A percentile compares a stretch with the other conserved stretches of the same genome.
These are phyloP conservation scores for Triops cancriformis DNA, from an alignment of 1,140 invertebrate genomes.

Conservation along the genomic window DNA sequence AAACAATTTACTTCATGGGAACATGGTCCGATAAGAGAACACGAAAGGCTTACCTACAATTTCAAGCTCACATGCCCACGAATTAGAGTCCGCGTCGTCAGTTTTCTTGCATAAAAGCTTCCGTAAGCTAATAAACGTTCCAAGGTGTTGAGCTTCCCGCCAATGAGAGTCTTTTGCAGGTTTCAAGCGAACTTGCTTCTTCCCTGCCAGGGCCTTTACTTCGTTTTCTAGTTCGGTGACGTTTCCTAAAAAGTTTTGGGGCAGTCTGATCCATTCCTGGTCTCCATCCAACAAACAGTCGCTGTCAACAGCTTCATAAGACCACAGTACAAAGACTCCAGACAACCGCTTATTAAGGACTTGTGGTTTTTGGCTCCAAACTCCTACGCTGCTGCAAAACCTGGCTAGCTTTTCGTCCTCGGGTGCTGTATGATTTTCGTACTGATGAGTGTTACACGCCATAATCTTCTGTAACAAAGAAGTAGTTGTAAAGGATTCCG, in stretches of 20 bases:
- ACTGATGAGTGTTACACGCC: too few species aligned
- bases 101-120: conserved; percentile 35
- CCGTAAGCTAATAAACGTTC: neutral
- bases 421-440: too few species aligned
- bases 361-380: conserved; percentile 43
- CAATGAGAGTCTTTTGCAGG: neutral
- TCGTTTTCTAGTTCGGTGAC: conserved; percentile 15
- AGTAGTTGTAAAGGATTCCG: too few species aligned
- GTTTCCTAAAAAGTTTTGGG: neutral
- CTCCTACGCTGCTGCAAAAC: conserved; percentile 30
- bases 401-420: conserved; percentile 1
- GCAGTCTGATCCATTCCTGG: neutral
- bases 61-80: conserved; percentile 33
- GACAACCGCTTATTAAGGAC: conserved; percentile 39
- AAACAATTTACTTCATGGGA: conserved; percentile 3
- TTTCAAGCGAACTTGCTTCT: conserved; percentile 20
- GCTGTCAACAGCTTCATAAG: neutral
- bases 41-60: conserved; percentile 34
- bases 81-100: conserved; percentile 29
- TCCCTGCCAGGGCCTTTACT: conserved; percentile 26
- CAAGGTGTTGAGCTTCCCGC: neutral
- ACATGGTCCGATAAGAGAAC: neutral
- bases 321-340: conserved; percentile 29
- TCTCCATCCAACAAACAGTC: conserved; percentile 12
- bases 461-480: too few species aligned